These are phyloP conservation scores for Hephaestus fuliginosus DNA, from an alignment of 2,797 vertebrate species.

Conservation along the genomic window DNA sequence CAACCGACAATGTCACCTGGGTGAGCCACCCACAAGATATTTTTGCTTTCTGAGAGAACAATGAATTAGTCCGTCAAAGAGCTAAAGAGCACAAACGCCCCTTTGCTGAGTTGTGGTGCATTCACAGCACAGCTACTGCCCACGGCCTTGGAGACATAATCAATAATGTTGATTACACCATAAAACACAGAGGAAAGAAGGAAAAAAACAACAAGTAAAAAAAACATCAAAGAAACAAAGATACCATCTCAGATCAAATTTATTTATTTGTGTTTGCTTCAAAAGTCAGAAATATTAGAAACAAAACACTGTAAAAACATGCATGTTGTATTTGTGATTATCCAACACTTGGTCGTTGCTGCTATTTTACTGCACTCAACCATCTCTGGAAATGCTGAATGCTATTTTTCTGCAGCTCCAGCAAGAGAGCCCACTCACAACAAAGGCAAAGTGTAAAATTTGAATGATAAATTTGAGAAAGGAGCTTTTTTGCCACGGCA, in stretches of 20 bases:
- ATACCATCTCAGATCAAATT: not conserved
- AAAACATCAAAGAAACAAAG: constrained; percentile 16
- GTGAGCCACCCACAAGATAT: not conserved
- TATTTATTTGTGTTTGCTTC: not conserved
- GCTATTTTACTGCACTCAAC: constrained; percentile 19
- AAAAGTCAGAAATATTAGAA: not conserved
- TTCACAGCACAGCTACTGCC: constrained; percentile 10
- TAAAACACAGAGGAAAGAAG: constrained; percentile 37
- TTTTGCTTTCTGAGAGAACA: not conserved
- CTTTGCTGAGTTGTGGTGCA: constrained; percentile 8
- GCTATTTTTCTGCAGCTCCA: constrained; percentile 25
- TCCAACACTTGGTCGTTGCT: not conserved
- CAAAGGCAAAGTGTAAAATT: constrained; percentile 18
- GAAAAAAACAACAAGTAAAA: constrained; percentile 1
- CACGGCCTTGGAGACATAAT: constrained; percentile 45
- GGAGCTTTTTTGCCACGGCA: constrained; percentile 33
- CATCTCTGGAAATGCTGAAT: constrained; percentile 5
- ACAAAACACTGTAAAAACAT: not conserved
- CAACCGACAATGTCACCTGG: not conserved
- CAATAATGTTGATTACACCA: constrained; percentile 59
- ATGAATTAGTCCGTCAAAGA: not conserved
- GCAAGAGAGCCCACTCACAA: constrained; percentile 4
- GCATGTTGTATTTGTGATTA: not conserved
- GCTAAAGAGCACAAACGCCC: not conserved
- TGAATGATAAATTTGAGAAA: constrained; percentile 30